phyloP scores from a whole-genome alignment of 2,888 invertebrate species.

The Conops quadrifasciatus region DNA sequence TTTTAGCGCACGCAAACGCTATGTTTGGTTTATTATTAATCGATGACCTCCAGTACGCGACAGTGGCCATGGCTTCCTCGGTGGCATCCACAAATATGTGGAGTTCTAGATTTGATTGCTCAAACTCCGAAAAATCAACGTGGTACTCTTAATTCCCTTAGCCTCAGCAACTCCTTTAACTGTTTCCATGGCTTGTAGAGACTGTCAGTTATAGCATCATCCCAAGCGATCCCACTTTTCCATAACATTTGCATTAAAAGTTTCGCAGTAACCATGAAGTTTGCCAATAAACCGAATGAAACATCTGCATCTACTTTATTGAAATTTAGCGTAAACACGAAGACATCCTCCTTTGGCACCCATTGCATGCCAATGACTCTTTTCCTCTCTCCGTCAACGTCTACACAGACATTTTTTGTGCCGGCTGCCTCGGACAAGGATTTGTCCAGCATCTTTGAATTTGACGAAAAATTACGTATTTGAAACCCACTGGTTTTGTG shows the following conservation, averaged over 20 bases:
- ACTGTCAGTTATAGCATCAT: slow-evolving; percentile 33
- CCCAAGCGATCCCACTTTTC: slow-evolving; percentile 37
- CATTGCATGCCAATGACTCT: neutral
- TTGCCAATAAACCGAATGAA: slow-evolving; percentile 45
- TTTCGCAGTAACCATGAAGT: slow-evolving; percentile 41
- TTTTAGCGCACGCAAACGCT: neutral
- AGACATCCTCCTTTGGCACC: neutral
- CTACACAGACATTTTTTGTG: neutral
- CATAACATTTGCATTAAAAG: slow-evolving; percentile 34
- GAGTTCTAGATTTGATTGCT: slow-evolving; percentile 30
- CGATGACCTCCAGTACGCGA: slow-evolving; percentile 1
- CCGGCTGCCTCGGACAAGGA: neutral
- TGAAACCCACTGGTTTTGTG: neutral
- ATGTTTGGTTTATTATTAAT: neutral
- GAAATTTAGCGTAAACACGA: neutral
- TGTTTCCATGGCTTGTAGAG: slow-evolving; percentile 14
- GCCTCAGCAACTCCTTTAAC: neutral
- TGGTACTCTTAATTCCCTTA: neutral
- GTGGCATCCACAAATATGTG: slow-evolving; percentile 34
- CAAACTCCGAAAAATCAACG: slow-evolving; percentile 27
- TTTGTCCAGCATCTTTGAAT: neutral
- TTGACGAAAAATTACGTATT: neutral
- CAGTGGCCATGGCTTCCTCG: slow-evolving; percentile 27
- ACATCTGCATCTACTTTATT: neutral
- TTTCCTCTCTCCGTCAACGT: neutral